Evolutionary conservation across 2,888 invertebrate genomes (phyloP).

Genomic region (Caenorhabditis panamensis): DNA sequence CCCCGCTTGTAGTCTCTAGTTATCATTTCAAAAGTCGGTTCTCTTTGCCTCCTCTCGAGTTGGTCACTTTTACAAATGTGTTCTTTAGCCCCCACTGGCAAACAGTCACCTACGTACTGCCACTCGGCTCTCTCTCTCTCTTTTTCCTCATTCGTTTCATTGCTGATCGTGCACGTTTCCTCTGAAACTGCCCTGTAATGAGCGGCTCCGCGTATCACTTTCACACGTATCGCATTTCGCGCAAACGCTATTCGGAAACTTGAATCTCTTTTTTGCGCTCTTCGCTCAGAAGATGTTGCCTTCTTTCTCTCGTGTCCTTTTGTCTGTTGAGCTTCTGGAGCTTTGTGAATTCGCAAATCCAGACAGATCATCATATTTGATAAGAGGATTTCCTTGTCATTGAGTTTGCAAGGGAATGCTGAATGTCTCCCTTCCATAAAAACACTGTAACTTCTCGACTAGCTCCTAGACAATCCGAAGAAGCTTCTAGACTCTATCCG

Average conservation of each 20-base stretch:
- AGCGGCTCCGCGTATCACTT: constrained; percentile 28
- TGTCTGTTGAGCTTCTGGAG: too few species aligned
- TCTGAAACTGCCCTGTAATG: constrained; percentile 29
- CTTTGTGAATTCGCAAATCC: too few species aligned
- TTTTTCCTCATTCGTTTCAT: neutral
- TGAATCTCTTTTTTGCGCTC: constrained; percentile 21
- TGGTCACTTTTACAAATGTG: constrained; percentile 24
- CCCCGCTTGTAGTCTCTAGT: neutral
- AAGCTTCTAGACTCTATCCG: too few species aligned
- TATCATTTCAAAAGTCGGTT: neutral
- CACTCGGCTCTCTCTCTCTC: constrained; percentile 1
- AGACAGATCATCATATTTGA: too few species aligned
- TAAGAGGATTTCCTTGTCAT: neutral
- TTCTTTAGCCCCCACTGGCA: constrained; percentile 14
- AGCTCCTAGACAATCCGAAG: too few species aligned
- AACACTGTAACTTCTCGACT: too few species aligned
- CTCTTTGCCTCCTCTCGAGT: constrained; percentile 5
- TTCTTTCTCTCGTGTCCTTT: neutral
- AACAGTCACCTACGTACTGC: constrained; percentile 17
- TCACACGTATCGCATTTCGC: constrained; percentile 44
- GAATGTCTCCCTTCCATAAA: too few species aligned
- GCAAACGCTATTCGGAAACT: constrained; percentile 55
- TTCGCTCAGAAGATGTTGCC: constrained; percentile 8
- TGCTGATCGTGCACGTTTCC: constrained; percentile 19
- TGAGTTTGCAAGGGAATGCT: too few species aligned